Evolutionary conservation across 2,888 invertebrate genomes (phyloP).

Genomic region (Acronicta alni): DNA sequence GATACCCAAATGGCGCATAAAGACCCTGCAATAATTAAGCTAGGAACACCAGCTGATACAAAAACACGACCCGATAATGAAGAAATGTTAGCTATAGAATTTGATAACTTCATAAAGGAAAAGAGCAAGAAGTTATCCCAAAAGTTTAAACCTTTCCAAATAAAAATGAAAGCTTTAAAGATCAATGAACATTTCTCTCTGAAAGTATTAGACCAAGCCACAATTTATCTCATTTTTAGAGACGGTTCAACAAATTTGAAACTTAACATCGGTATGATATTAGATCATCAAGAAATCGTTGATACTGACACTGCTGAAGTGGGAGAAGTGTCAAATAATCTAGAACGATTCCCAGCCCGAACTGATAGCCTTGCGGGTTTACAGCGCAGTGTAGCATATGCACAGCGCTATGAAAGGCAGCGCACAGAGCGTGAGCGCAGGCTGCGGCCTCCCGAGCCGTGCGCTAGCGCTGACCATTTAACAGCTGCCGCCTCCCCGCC

Average conservation of each 20-base stretch:
- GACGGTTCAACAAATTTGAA: conserved; percentile 80
- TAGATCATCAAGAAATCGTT: conserved; percentile 86
- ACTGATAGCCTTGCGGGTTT: conserved; percentile 78
- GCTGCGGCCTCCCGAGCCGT: conserved; percentile 60
- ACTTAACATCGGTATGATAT: conserved; percentile 84
- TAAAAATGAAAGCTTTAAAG: conserved; percentile 84
- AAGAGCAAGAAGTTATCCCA: conserved; percentile 79
- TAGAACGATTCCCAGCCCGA: conserved; percentile 70
- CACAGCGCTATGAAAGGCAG: conserved; percentile 70
- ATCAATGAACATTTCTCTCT: conserved; percentile 84
- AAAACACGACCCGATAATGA: conserved; percentile 71
- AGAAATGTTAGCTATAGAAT: conserved; percentile 83
- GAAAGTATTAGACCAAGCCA: conserved; percentile 80
- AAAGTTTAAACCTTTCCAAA: conserved; percentile 82
- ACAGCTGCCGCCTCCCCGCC: conserved; percentile 68
- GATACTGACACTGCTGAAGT: conserved; percentile 80
- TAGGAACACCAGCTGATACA: conserved; percentile 62
- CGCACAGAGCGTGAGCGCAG: conserved; percentile 70
- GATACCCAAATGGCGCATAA: conserved; percentile 81
- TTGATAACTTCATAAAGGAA: conserved; percentile 83
- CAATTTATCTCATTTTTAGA: conserved; percentile 77
- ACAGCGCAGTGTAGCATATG: conserved; percentile 73
- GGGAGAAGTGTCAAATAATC: conserved; percentile 68
- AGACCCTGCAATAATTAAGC: conserved; percentile 75
- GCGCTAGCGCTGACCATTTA: conserved; percentile 71